These are phyloP conservation scores for Drosophila micromelanica DNA, from an alignment of 1,140 invertebrate genomes.

Conservation along the genomic window DNA sequence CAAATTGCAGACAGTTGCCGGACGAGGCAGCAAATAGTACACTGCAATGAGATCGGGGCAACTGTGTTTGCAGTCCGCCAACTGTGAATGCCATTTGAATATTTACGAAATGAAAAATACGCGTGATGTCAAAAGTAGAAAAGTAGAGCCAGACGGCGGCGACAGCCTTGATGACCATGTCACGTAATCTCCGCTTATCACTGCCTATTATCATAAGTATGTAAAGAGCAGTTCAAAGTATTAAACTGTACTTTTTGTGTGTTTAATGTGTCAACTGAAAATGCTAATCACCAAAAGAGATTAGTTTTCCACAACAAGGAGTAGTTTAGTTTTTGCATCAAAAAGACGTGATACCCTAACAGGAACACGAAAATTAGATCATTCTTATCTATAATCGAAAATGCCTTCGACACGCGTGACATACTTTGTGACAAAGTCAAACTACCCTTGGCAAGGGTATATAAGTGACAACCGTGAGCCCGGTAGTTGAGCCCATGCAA, in stretches of 20 bases:
- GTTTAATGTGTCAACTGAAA: conserved; percentile 27
- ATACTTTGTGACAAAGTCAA: not conserved
- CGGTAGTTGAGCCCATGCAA: conserved; percentile 10
- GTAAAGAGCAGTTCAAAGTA: conserved; percentile 14
- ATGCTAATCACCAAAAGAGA: conserved; percentile 38
- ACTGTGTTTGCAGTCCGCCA: not conserved
- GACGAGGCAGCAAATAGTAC: not conserved
- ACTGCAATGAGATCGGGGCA: conserved; percentile 5
- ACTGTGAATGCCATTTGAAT: conserved; percentile 10
- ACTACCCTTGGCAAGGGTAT: not conserved
- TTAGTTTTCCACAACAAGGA: conserved; percentile 10
- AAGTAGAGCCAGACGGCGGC: not conserved
- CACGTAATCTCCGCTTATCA: conserved; percentile 16
- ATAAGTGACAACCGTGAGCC: conserved; percentile 1
- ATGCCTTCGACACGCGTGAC: not conserved
- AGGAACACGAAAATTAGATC: too few relatives aligned
- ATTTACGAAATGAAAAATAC: conserved; percentile 1
- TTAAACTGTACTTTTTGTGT: conserved; percentile 60
- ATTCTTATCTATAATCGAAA: too few relatives aligned
- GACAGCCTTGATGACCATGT: not conserved
- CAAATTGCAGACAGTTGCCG: conserved; percentile 10
- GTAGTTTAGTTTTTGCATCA: not conserved
- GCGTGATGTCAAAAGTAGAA: not conserved
- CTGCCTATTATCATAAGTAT: not conserved
- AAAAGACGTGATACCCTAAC: not conserved